Base-by-base conservation (phyloP, 2,888 invertebrate species). In the Philereme vetulata region DNA sequence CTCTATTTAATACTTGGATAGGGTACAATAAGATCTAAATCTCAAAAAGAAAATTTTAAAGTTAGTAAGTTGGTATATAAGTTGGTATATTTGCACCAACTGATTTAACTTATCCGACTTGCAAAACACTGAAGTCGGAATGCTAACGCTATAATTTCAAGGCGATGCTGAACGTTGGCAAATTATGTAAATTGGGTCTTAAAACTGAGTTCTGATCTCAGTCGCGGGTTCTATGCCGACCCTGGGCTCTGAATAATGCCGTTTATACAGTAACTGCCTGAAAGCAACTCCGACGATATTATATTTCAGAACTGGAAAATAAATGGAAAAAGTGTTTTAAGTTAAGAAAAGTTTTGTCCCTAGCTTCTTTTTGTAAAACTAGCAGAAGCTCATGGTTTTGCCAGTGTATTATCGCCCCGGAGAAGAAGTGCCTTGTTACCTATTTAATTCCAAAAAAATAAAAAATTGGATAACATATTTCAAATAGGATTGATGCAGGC, bases 101-200 rank as follows among this genome's bases (percentile, higher is more conserved):
- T 36, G 10, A 33, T 32, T 35, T 8, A 40, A 50, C 52, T 51
- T 38, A 52, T 49, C 35, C 38, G 40, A 61, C 51, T 56, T 46
- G 36, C 56, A 46, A 53, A 51, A 48, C 36, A 51, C 21, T 44
- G 65, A 66, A 66, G 33, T 61, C 33, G 34, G 51, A 57, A 50
- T 50, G 53, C 40, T 54, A 50, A 62, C 32, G 45, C 51, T 40
- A 60, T 67, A 53, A 51, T 55, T 60, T 66, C 62, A 72, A 64
- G 61, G 56, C 43, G 35, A 62, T 54, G 60, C 52, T 48, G 32
- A 42, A 34, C 47, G 57, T 38, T 51, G 48, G 52, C 61, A 60
- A 70, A 66, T 76, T 76, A 77, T 78, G 75, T 62, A 72, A 76
- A 77, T 74, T 56, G 51, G 40, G 62, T 62, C 67, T 72, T 70